These are phyloP conservation scores for Pampus argenteus DNA, from an alignment of 2,797 vertebrate species.

Conservation along the genomic window DNA sequence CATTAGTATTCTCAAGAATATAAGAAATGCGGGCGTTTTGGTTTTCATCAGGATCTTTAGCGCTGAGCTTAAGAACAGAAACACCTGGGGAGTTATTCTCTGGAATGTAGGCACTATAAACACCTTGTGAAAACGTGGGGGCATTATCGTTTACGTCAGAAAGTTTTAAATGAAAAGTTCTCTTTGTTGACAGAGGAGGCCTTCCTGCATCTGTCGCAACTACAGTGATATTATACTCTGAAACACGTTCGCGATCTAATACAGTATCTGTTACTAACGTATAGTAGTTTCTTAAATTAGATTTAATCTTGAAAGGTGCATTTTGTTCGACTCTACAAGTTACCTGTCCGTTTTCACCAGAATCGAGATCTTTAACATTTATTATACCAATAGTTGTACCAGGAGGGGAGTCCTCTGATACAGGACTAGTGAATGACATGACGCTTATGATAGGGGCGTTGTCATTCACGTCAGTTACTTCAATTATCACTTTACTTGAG, in stretches of 20 bases:
- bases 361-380: slow-evolving; percentile 22
- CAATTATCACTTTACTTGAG: slow-evolving; percentile 48
- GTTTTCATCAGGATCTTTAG: slow-evolving; percentile 76
- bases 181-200: background rate
- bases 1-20: slow-evolving; percentile 65
- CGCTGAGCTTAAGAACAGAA: slow-evolving; percentile 74
- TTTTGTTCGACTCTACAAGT: no score
- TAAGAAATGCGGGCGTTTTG: slow-evolving; percentile 81
- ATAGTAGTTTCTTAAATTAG: no score
- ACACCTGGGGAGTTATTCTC: slow-evolving; percentile 82
- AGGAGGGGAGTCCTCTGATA: slow-evolving; percentile 47
- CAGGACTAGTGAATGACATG: slow-evolving; percentile 54
- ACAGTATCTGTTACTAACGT: no score
- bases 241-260: no score
- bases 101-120: slow-evolving; percentile 53
- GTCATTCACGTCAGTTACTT: slow-evolving; percentile 54
- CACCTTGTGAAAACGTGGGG: background rate
- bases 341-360: no score
- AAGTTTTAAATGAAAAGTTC: background rate
- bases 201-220: no score
- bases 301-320: no score
- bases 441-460: slow-evolving; percentile 46
- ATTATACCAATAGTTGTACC: slow-evolving; percentile 54
- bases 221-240: no score
- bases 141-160: background rate